Base-by-base conservation (phyloP, 2,888 invertebrate species). In the Heliconius ethilla region DNA sequence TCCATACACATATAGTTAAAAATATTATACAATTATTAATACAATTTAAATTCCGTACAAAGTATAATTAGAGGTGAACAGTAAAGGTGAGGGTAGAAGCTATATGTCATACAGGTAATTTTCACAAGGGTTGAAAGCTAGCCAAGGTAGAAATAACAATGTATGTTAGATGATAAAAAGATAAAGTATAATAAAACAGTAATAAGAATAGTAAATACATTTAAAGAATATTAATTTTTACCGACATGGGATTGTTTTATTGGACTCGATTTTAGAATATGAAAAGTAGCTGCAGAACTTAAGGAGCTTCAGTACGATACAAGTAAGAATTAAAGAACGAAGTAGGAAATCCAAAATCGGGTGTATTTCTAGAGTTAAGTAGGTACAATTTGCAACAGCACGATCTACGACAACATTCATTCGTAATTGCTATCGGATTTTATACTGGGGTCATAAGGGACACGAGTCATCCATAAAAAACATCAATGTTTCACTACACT, bases 401-500 rank as follows among this genome's bases (percentile, higher is more conserved):
- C 51, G 15, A 67, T 74, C 66, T 80, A 80, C 78, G 29, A 78
- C 80, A 78, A 80, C 75, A 80, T 67, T 70, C 74, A 78, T 62
- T 66, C 15, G 66, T 66, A 51, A 25, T 62, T 40, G 22, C 51
- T 40, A 69, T 45, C 69, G 69, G 25, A 22, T 75, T 51, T 76
- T 69, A 80, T 73, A 80, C 76, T 79, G 77, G 77, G 75, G 79
- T 76, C 77, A 66, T 70, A 75, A 45, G 29, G 75, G 70, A 70
- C 59, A 25, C 22, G 11, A 51, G 22, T 29, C 10, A 27, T 22
- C 1, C 59, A 37, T 33, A 33, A n/a, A 18, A n/a, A n/a, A 78
- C 45, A 69, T 72, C 22, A 18, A 70, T 70, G 29, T 72, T n/a
- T 25, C 13, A 55, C 55, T 72, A 33, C 70, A 33, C 27, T 25